Evolutionary conservation across 2,888 invertebrate genomes (phyloP).

Genomic region (Ormia ochracea): DNA sequence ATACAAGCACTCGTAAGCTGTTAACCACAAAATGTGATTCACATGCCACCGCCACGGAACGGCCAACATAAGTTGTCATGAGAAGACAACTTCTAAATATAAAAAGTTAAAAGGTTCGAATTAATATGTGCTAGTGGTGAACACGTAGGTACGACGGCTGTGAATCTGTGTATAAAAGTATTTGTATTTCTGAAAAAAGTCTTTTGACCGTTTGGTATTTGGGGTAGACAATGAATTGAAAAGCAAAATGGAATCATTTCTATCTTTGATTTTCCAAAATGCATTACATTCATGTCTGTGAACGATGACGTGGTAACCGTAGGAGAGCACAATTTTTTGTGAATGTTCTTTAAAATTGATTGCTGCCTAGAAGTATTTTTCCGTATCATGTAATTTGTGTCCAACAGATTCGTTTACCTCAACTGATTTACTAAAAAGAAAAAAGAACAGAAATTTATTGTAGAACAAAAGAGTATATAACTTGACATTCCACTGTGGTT

Average conservation of each 20-base stretch:
- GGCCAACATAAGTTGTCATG: conserved; percentile 43
- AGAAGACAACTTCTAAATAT: conserved; percentile 39
- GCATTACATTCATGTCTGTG: neutral
- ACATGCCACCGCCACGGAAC: conserved; percentile 14
- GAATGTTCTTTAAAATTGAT: conserved; percentile 64
- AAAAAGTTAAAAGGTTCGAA: conserved; percentile 18
- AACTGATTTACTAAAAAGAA: neutral
- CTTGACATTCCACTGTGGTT: conserved; percentile 40
- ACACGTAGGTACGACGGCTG: no score
- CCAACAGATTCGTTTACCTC: conserved; percentile 28
- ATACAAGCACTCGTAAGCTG: neutral
- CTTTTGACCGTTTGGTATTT: neutral
- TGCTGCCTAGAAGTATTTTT: conserved; percentile 62
- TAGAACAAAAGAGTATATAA: conserved; percentile 14
- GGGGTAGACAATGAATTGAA: neutral
- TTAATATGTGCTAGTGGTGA: neutral
- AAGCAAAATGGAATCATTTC: neutral
- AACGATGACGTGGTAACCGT: conserved; percentile 6
- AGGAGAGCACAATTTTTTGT: neutral
- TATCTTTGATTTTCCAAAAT: conserved; percentile 11
- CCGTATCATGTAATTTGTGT: conserved; percentile 49
- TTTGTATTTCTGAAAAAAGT: neutral
- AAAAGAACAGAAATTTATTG: neutral
- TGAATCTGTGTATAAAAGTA: no score
- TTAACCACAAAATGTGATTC: conserved; percentile 49